Evolutionary conservation across 2,888 invertebrate species (phyloP), one percentile per base, ranked within the genome.

Genomic region (Caenorhabditis sp.): DNA sequence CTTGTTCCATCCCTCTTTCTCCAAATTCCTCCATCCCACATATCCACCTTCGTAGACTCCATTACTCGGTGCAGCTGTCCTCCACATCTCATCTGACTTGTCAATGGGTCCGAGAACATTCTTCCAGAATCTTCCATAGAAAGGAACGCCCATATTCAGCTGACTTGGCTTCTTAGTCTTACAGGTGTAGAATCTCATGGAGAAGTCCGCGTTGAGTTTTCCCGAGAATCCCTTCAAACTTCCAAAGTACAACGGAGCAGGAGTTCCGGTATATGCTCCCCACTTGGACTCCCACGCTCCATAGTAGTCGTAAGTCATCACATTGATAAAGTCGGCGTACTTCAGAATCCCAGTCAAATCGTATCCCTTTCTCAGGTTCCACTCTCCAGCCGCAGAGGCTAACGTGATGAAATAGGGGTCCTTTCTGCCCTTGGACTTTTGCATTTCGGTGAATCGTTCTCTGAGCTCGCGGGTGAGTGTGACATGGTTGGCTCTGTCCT

Each of bases 241-340:
- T 59, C 76, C 76, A 63, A 70, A 70, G 41, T 70, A 70, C 6
- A 89, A 64, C 16, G 89, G 89, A 6, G 89, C 87, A 1, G 84
- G 85, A 7, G 89, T 87, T 16, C 89, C 89, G 4, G 89, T 89
- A 69, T 87, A 86, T 5, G 85, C 87, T 16, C 89, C 89, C 88
- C 88, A 87, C 49, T 87, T 82, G 24, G 82, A 82, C 2, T 56
- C 72, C 89, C 89, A 89, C 2, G 89, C 87, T 10, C 89, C 89
- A 74, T 82, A 87, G 74, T 85, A 89, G 47, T 89, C 89, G 58
- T 87, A 89, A 7, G 88, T 88, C 87, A 90, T 86, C 51, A 87
- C 87, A 54, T 89, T 89, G 51, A 87, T 82, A 69, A 84, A 90
- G 51, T 90, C 87, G 5, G 83, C 87, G 38, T 84, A 82, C 69